These are phyloP conservation scores for Temnothorax rugatulus DNA, from an alignment of 2,888 invertebrate species.

Conservation along the genomic window DNA sequence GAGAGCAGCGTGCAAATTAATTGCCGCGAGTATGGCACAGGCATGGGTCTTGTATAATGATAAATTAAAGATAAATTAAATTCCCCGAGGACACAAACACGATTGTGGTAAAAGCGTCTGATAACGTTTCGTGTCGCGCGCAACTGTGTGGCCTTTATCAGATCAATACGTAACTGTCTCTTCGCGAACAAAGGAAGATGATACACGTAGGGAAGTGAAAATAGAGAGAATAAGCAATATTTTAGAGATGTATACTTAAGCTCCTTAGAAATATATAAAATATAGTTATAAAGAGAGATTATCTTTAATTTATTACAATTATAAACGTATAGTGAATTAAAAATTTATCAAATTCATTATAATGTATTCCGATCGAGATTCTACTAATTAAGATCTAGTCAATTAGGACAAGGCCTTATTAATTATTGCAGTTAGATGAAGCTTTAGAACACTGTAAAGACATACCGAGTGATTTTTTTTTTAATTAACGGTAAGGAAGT, in stretches of 20 bases:
- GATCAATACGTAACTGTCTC: slow-evolving; percentile 33
- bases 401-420: not conserved
- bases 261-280: not conserved
- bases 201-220: not conserved
- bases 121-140: slow-evolving; percentile 24
- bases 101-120: slow-evolving; percentile 17
- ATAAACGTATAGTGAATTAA: not conserved
- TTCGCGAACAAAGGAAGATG: not conserved
- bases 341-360: not conserved
- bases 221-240: not conserved
- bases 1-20: slow-evolving; percentile 17
- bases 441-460: not conserved
- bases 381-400: not conserved
- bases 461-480: slow-evolving; percentile 13
- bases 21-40: not conserved
- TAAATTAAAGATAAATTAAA: slow-evolving; percentile 5
- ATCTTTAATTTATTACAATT: not conserved
- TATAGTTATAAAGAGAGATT: not conserved
- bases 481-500: slow-evolving; percentile 10
- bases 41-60: not conserved
- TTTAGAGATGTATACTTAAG: not conserved
- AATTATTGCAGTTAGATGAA: not conserved
- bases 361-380: not conserved
- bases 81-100: not conserved
- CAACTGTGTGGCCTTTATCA: slow-evolving; percentile 10